Conservation (phyloP, 1,140 invertebrate genomes). For the Anoplolepis gracilipes region DNA sequence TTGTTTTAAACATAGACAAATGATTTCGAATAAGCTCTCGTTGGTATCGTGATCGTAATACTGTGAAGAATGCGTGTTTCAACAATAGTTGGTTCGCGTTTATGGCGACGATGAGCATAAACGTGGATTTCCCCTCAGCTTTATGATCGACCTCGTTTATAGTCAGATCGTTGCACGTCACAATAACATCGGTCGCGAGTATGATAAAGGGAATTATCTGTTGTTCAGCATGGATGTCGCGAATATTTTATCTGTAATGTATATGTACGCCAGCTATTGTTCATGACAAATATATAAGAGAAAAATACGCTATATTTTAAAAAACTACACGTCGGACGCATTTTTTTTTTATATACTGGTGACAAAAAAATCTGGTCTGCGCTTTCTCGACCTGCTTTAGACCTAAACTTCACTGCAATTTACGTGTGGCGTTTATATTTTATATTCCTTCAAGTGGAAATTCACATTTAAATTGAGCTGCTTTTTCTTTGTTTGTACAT, state of each 20-base stretch:
- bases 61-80: neutral
- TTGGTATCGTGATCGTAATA: neutral
- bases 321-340: neutral
- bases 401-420: neutral
- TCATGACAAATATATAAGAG: constrained; percentile 27
- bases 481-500: neutral
- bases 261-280: neutral
- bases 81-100: neutral
- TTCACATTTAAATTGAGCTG: constrained; percentile 6
- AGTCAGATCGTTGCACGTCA: constrained; percentile 20
- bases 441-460: constrained; percentile 3
- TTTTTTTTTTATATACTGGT: neutral
- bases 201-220: neutral
- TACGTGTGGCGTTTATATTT: neutral
- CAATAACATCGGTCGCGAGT: constrained; percentile 1
- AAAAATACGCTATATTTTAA: neutral
- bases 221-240: neutral
- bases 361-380: constrained; percentile 9
- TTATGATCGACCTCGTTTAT: constrained; percentile 2
- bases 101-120: neutral
- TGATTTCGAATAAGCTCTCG: neutral
- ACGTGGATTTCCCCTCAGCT: neutral
- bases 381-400: neutral
- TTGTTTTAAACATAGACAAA: neutral
- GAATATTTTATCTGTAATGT: constrained; percentile 4